Percentiles rank a stretch among this genome's conserved stretches.
phyloP scores from a whole-genome alignment of 2,888 invertebrate genomes.

The Eulithis prunata region DNA sequence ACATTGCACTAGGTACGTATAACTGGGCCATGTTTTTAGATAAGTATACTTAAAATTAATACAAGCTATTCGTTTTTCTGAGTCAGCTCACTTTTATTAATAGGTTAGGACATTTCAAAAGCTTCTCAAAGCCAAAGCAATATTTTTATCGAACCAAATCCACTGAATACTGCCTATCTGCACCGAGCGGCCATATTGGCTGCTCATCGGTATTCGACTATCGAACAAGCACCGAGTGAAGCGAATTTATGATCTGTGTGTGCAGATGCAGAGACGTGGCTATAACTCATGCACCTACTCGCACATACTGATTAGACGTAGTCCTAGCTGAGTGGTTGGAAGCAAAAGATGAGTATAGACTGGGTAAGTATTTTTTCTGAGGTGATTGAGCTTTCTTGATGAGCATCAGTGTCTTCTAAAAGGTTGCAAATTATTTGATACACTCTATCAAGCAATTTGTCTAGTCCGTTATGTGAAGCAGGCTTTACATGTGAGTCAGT shows the following conservation, averaged over 20 bases:
- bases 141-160: constrained; percentile 27
- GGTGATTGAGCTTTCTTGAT: too few species aligned
- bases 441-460: too few species aligned
- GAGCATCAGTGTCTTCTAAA: too few species aligned
- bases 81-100: too few species aligned
- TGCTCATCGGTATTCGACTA: constrained; percentile 63
- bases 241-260: constrained; percentile 67
- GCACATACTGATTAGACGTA: constrained; percentile 55
- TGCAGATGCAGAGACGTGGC: constrained; percentile 58
- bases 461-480: too few species aligned
- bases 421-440: too few species aligned
- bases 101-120: neutral
- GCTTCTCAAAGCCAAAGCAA: constrained; percentile 2
- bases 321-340: constrained; percentile 4
- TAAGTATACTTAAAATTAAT: too few species aligned
- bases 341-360: constrained; percentile 2
- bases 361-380: too few species aligned
- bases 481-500: too few species aligned
- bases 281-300: constrained; percentile 55
- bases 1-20: too few species aligned
- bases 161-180: constrained; percentile 22
- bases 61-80: too few species aligned
- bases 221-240: constrained; percentile 62
- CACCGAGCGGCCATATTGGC: constrained; percentile 35
- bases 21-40: too few species aligned